phyloP scores from a whole-genome alignment of 2,888 invertebrate species.

The Eupithecia dodoneata region DNA sequence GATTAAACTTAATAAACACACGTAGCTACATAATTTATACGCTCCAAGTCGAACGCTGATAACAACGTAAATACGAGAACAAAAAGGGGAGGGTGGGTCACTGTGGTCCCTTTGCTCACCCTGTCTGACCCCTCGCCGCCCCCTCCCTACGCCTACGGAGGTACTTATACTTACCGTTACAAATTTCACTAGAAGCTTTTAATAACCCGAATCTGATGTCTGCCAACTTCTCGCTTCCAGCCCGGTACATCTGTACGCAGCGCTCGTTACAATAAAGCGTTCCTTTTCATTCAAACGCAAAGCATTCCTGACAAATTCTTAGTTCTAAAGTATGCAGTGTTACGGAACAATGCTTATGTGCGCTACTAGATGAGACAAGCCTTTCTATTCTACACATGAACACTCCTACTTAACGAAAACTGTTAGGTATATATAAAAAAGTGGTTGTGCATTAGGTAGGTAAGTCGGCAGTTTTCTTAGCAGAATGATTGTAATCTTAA shows the following conservation, averaged over 20 bases:
- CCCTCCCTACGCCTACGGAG: slow-evolving; percentile 35
- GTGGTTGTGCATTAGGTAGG: not conserved
- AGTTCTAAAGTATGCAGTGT: slow-evolving; percentile 18
- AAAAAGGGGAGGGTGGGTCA: slow-evolving; percentile 40
- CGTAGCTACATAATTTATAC: slow-evolving; percentile 30
- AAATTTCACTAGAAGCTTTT: slow-evolving; percentile 40
- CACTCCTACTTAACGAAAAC: not conserved
- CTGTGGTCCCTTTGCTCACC: slow-evolving; percentile 42
- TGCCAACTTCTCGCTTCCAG: slow-evolving; percentile 33
- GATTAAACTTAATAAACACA: slow-evolving; percentile 52
- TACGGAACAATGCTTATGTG: slow-evolving; percentile 24
- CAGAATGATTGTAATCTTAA: slow-evolving; percentile 47
- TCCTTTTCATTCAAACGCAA: slow-evolving; percentile 24
- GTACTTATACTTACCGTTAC: slow-evolving; percentile 29
- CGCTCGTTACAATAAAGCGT: slow-evolving; percentile 2
- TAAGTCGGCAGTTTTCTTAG: slow-evolving; percentile 35
- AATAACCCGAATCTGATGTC: slow-evolving; percentile 32
- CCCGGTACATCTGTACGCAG: slow-evolving; percentile 13
- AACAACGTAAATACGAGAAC: slow-evolving; percentile 40
- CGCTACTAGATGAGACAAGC: slow-evolving; percentile 27
- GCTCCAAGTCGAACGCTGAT: slow-evolving; percentile 36
- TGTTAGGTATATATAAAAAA: not conserved
- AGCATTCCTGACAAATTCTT: slow-evolving; percentile 34
- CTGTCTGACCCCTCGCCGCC: slow-evolving; percentile 33
- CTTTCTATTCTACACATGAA: not conserved